Conservation (phyloP, 1,140 invertebrate genomes). For the Drosophila ohnishii region DNA sequence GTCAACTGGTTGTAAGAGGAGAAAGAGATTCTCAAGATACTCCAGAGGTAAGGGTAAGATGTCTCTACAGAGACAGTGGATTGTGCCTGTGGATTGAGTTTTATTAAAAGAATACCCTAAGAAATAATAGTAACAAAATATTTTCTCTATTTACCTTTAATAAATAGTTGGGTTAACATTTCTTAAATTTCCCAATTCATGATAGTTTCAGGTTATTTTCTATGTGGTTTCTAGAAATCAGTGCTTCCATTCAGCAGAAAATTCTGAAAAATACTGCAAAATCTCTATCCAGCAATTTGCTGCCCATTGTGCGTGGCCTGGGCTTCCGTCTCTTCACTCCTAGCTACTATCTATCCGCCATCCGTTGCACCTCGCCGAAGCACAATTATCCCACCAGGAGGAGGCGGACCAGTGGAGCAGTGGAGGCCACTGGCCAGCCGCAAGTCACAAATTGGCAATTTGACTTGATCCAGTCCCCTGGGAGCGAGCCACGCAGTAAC, state of each 20-base stretch:
- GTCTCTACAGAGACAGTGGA: slow-evolving; percentile 32
- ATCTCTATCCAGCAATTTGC: slow-evolving; percentile 24
- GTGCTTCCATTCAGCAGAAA: slow-evolving; percentile 1
- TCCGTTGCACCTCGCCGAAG: slow-evolving; percentile 45
- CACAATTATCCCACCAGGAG: slow-evolving; percentile 47
- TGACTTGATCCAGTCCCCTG: slow-evolving; percentile 63
- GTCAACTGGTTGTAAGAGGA: slow-evolving; percentile 37
- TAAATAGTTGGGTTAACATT: neutral
- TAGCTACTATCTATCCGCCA: neutral
- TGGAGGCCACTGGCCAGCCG: slow-evolving; percentile 27
- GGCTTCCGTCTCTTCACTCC: slow-evolving; percentile 3
- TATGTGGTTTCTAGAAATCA: neutral
- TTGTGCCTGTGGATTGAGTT: neutral
- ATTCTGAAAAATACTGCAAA: neutral
- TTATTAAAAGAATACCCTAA: neutral
- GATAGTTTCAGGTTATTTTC: neutral
- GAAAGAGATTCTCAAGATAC: slow-evolving; percentile 15
- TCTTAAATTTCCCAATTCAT: neutral
- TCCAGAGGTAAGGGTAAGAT: neutral
- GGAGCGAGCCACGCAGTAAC: slow-evolving; percentile 21
- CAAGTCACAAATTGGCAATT: slow-evolving; percentile 76
- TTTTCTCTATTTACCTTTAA: neutral
- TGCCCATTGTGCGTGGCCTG: slow-evolving; percentile 48
- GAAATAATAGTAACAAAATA: neutral
- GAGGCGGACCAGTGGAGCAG: neutral